Conservation (phyloP, 2,797 vertebrate species). For the Phoeniculus purpureus region DNA sequence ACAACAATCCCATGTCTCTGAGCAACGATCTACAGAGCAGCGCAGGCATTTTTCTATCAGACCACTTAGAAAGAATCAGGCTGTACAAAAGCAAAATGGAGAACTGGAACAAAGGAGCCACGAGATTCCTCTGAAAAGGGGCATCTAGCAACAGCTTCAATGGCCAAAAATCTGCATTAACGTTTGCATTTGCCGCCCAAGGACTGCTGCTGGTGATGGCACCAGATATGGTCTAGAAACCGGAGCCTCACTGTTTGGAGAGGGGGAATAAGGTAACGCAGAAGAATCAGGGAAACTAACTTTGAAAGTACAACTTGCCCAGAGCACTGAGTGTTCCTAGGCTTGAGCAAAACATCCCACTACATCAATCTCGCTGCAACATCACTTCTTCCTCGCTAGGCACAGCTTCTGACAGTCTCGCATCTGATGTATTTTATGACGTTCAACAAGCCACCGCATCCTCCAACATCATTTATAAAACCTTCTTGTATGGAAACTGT, state of each 20-base stretch:
- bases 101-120: background rate
- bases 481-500: background rate
- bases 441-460: background rate
- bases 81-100: background rate
- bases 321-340: background rate
- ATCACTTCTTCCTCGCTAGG: background rate
- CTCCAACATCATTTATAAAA: background rate
- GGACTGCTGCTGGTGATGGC: background rate
- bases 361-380: background rate
- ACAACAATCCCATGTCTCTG: background rate
- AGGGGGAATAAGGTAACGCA: background rate
- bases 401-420: background rate
- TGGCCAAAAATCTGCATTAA: background rate
- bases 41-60: background rate
- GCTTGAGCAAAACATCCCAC: background rate
- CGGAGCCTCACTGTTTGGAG: background rate
- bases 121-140: background rate
- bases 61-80: background rate
- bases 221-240: background rate
- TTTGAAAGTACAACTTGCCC: background rate
- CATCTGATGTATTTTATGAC: background rate
- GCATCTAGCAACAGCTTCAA: background rate
- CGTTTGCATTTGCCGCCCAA: background rate
- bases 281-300: background rate
- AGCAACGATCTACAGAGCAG: background rate